Evolutionary conservation across 2,797 vertebrate species (phyloP).

Genomic region (Coracias cyanogaster): DNA sequence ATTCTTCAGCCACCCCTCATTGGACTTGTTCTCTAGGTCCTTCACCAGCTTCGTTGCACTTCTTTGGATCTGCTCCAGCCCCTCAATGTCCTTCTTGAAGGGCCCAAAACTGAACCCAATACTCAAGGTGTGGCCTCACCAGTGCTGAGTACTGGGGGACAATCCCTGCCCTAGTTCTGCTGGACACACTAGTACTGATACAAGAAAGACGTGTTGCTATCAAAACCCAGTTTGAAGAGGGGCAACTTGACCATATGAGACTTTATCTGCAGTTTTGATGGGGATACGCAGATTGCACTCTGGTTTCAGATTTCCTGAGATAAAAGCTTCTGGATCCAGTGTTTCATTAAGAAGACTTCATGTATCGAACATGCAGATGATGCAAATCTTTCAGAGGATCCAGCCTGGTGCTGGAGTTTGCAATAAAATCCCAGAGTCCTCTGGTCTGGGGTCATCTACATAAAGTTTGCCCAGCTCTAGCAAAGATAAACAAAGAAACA

Average conservation of each 20-base stretch:
- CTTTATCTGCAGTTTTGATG: not conserved
- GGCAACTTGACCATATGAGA: not conserved
- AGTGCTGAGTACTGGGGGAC: no score
- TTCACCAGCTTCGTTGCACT: no score
- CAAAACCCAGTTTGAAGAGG: not conserved
- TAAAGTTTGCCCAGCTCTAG: not conserved
- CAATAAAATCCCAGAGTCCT: not conserved
- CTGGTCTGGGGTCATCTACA: not conserved
- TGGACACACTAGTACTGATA: not conserved
- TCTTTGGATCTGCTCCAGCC: no score
- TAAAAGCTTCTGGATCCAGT: accelerated
- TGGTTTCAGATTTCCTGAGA: not conserved
- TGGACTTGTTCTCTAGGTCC: no score
- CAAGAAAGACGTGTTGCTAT: not conserved
- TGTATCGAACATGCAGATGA: accelerated
- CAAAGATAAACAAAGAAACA: not conserved
- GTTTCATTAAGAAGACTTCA: not conserved
- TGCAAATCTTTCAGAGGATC: not conserved
- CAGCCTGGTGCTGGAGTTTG: not conserved
- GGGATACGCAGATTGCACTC: not conserved
- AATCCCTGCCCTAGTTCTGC: not conserved
- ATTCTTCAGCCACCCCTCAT: no score
- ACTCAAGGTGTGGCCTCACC: no score
- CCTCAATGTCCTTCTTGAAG: no score
- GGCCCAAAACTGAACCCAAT: no score